These are phyloP conservation scores for Mamestra configurata DNA, from an alignment of 1,140 invertebrate species.

Conservation along the genomic window DNA sequence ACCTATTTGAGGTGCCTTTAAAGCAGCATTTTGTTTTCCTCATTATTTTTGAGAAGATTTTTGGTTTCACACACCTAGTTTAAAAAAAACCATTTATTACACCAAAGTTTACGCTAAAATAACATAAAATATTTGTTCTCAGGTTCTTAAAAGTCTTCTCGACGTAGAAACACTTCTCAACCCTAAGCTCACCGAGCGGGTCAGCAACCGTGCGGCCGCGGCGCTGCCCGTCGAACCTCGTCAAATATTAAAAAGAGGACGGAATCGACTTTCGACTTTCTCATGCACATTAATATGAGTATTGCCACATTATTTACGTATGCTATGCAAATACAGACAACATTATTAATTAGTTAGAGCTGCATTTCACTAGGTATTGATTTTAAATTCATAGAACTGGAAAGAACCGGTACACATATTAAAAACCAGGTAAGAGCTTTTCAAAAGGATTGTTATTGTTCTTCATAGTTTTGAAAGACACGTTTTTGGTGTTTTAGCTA, in stretches of 20 bases:
- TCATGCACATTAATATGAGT: slow-evolving; percentile 51
- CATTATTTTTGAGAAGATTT: too few relatives aligned
- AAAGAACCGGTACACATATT: not conserved
- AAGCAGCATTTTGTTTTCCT: too few relatives aligned
- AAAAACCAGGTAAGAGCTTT: too few relatives aligned
- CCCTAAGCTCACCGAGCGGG: slow-evolving; percentile 57
- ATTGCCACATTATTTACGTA: slow-evolving; percentile 43
- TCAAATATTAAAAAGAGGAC: slow-evolving; percentile 73
- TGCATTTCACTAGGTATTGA: not conserved
- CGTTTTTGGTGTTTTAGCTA: too few relatives aligned
- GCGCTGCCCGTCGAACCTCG: slow-evolving; percentile 60
- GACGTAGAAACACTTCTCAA: slow-evolving; percentile 30
- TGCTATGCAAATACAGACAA: slow-evolving; percentile 30
- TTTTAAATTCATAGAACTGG: not conserved
- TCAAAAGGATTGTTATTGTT: too few relatives aligned
- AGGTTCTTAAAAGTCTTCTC: too few relatives aligned
- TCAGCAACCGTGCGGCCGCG: slow-evolving; percentile 60
- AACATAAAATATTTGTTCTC: too few relatives aligned
- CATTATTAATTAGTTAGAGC: slow-evolving; percentile 14
- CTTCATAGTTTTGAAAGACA: too few relatives aligned
- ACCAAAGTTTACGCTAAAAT: too few relatives aligned
- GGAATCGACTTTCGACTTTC: slow-evolving; percentile 60
- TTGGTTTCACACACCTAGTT: too few relatives aligned
- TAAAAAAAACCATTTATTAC: too few relatives aligned
- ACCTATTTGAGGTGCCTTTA: too few relatives aligned